These are phyloP conservation scores for Microtus ochrogaster DNA, from an alignment of 2,113 vertebrate species.

Conservation along the genomic window DNA sequence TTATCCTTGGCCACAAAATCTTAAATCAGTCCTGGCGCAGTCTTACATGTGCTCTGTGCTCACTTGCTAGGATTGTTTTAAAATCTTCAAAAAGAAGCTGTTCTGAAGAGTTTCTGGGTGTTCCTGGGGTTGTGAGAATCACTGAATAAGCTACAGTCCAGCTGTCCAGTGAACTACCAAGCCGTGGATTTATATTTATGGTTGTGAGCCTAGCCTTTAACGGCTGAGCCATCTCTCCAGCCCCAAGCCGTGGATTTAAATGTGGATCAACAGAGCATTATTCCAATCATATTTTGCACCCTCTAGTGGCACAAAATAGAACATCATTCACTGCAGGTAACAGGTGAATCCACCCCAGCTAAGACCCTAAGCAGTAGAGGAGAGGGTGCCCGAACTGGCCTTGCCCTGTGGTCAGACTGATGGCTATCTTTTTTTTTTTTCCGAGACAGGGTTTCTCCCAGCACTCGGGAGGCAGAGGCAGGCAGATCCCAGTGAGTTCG, in stretches of 20 bases:
- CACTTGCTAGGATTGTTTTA: constrained; percentile 6
- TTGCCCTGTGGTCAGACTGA: too few relatives aligned
- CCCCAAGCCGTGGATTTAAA: background rate
- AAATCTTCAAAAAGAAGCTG: background rate
- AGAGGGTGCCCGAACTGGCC: too few relatives aligned
- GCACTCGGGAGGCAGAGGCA: too few relatives aligned
- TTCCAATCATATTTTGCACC: constrained; percentile 25
- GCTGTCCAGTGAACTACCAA: constrained; percentile 17
- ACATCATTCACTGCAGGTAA: background rate
- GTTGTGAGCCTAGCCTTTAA: too few relatives aligned
- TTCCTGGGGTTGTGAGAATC: background rate
- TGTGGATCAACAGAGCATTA: background rate
- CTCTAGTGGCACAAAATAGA: constrained; percentile 73
- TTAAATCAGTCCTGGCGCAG: background rate
- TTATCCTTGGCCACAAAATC: background rate
- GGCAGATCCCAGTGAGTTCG: too few relatives aligned
- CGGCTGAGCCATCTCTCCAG: too few relatives aligned
- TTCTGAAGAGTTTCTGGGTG: constrained; percentile 41
- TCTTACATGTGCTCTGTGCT: background rate
- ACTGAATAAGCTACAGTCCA: constrained; percentile 6
- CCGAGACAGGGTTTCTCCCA: too few relatives aligned
- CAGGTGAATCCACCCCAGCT: background rate
- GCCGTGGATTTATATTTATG: background rate
- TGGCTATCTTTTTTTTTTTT: too few relatives aligned
- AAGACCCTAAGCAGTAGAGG: too few relatives aligned